Conservation (phyloP, 2,113 vertebrate species). For the Noctilio leporinus region DNA sequence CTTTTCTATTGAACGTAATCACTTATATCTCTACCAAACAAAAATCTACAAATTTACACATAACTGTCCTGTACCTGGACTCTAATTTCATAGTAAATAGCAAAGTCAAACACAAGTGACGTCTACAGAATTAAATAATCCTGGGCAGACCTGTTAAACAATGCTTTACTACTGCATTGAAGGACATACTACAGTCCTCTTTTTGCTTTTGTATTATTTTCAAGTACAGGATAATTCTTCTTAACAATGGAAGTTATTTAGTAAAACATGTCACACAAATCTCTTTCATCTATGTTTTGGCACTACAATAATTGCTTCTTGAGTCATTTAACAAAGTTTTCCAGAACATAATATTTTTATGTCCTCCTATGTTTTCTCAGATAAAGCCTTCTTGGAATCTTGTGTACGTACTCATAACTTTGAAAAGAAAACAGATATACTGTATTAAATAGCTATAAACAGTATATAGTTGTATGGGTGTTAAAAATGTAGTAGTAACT, state of each 20-base stretch:
- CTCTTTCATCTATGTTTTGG: neutral
- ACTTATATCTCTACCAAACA: neutral
- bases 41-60: neutral
- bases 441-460: neutral
- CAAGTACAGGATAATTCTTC: neutral
- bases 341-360: neutral
- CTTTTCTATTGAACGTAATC: neutral
- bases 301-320: neutral
- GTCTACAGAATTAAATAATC: neutral
- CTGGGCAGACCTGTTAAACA: neutral
- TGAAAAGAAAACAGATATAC: neutral
- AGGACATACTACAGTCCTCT: neutral
- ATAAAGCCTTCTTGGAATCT: neutral
- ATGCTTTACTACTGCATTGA: neutral
- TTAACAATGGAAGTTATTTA: neutral
- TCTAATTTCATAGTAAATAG: neutral
- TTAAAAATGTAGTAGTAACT: neutral
- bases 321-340: neutral
- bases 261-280: neutral
- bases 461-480: neutral
- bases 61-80: neutral
- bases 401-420: neutral
- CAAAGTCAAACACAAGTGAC: neutral
- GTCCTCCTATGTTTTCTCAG: neutral
- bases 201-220: slow-evolving; percentile 17